phyloP scores from a whole-genome alignment of 2,113 vertebrate genomes.

The Ornithorhynchus anatinus region DNA sequence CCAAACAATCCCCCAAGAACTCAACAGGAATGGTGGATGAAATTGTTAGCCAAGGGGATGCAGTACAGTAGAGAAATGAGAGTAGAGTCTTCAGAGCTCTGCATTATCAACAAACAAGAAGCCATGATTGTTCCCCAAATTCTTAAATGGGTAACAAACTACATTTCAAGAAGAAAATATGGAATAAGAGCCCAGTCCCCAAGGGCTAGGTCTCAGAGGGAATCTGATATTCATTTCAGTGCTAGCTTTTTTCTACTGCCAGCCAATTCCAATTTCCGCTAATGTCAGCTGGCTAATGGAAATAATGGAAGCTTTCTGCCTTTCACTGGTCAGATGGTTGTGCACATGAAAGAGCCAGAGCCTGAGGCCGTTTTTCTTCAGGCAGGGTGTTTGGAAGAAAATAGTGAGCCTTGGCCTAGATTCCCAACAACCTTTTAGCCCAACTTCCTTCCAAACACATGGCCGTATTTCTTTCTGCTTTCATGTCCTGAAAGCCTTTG shows the following conservation, averaged over 20 bases:
- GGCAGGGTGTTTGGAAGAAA: neutral
- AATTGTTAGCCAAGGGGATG: no score
- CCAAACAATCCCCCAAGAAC: neutral
- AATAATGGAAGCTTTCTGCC: conserved; percentile 14
- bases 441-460: neutral
- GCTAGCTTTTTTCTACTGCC: neutral
- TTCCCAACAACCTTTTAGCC: neutral
- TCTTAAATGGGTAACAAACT: no score
- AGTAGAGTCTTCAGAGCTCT: no score
- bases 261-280: neutral
- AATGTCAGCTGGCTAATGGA: neutral
- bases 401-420: neutral
- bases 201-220: neutral
- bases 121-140: no score
- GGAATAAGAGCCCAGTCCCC: no score
- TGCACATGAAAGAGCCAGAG: neutral
- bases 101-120: no score
- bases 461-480: neutral
- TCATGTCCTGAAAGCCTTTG: neutral
- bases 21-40: neutral
- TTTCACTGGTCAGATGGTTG: neutral
- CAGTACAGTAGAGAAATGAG: no score
- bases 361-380: neutral
- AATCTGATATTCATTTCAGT: neutral
- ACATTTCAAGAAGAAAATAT: no score